These are phyloP conservation scores for Botia kubotai DNA, from an alignment of 2,797 vertebrate genomes.

Conservation along the genomic window DNA sequence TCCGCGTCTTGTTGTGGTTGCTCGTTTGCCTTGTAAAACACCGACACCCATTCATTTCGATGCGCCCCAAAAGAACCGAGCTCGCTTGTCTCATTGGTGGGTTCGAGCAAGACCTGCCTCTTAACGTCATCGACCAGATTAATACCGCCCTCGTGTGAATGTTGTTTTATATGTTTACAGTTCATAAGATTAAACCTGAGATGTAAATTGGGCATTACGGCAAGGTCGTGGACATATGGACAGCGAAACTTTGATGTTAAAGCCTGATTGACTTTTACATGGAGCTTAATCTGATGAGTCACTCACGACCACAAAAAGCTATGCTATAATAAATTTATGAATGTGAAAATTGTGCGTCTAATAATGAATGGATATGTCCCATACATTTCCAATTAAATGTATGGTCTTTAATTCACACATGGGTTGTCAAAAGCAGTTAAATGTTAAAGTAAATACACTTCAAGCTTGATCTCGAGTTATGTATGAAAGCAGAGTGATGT, in stretches of 20 bases:
- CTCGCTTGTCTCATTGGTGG: constrained; percentile 81
- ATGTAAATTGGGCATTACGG: constrained; percentile 67
- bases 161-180: constrained; percentile 61
- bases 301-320: too few species aligned
- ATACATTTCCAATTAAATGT: too few species aligned
- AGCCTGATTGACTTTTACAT: too few species aligned
- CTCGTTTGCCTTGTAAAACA: constrained; percentile 77
- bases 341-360: background rate
- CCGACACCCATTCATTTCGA: constrained; percentile 80
- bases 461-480: background rate
- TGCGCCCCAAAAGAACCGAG: constrained; percentile 78
- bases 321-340: too few species aligned
- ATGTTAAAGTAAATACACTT: background rate
- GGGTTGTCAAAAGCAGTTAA: constrained; percentile 15
- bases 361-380: constrained; percentile 3
- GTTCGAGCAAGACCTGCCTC: constrained; percentile 80
- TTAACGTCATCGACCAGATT: constrained; percentile 78
- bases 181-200: constrained; percentile 59
- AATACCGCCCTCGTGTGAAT: constrained; percentile 75
- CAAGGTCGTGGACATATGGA: background rate
- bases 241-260: constrained; percentile 3
- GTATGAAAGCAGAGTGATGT: background rate
- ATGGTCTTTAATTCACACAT: constrained; percentile 1
- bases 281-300: too few species aligned
- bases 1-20: constrained; percentile 75